phyloP scores from a whole-genome alignment of 2,113 vertebrate genomes.

The Cettia cetti region DNA sequence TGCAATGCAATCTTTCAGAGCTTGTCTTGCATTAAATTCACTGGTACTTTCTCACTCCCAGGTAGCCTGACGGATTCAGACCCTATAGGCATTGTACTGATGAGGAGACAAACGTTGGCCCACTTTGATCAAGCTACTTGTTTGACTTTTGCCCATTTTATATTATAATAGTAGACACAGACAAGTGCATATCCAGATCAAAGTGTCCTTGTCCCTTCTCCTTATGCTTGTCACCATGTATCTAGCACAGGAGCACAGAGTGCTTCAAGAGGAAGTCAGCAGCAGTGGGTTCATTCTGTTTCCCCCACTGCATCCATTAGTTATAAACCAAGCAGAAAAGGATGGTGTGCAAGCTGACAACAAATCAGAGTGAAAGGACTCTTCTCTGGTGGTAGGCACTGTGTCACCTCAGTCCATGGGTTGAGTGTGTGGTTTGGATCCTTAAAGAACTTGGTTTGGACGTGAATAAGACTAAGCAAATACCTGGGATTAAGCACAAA shows the following conservation, averaged over 20 bases:
- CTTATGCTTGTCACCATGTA: not conserved
- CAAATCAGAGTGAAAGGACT: not conserved
- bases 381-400: not conserved
- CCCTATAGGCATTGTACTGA: not conserved
- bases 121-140: conserved; percentile 46
- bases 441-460: not conserved
- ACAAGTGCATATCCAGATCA: conserved; percentile 6
- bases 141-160: conserved; percentile 32
- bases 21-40: not conserved
- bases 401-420: not conserved
- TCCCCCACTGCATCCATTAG: not conserved
- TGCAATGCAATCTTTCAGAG: not conserved
- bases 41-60: not conserved
- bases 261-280: not conserved
- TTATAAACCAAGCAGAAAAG: not conserved
- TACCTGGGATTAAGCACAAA: not conserved
- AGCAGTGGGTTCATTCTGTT: not conserved
- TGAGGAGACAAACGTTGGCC: not conserved
- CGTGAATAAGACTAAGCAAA: not conserved
- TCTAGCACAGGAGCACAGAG: not conserved
- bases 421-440: not conserved
- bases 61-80: not conserved
- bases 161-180: not conserved
- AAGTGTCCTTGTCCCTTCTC: conserved; percentile 29
- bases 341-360: not conserved